Percentiles rank a stretch among this genome's conserved stretches.
Evolutionary conservation across 2,797 vertebrate genomes (phyloP).

Genomic region (Arctocebus calabarensis): DNA sequence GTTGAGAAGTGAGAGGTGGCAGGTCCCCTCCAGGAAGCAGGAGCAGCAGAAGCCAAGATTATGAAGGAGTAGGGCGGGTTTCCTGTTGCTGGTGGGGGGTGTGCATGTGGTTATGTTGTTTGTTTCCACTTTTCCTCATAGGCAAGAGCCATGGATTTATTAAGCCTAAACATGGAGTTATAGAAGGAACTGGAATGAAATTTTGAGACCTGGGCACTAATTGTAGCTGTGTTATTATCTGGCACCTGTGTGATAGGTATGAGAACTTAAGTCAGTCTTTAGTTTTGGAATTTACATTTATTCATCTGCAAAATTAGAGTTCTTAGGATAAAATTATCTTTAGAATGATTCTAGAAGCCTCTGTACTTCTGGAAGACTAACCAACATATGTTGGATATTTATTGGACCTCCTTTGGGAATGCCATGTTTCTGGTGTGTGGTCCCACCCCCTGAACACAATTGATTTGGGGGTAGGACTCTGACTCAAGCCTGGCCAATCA

Average conservation of each 20-base stretch:
- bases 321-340: neutral
- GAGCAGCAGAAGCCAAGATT: neutral
- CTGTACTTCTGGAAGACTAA: neutral
- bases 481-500: neutral
- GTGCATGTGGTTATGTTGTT: neutral
- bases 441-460: neutral
- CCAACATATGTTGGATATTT: neutral
- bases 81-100: neutral
- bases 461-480: neutral
- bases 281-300: neutral
- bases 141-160: neutral
- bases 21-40: neutral
- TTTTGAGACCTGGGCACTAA: neutral
- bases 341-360: neutral
- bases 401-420: neutral
- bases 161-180: neutral
- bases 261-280: neutral
- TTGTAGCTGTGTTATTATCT: neutral
- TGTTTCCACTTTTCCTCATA: slow-evolving; percentile 8
- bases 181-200: neutral
- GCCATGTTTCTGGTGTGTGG: neutral
- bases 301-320: slow-evolving; percentile 37
- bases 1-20: neutral
- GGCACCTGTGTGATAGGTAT: neutral
- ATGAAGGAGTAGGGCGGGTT: neutral